These are phyloP conservation scores for Spheniscus humboldti DNA, from an alignment of 2,797 vertebrate genomes.

Conservation along the genomic window DNA sequence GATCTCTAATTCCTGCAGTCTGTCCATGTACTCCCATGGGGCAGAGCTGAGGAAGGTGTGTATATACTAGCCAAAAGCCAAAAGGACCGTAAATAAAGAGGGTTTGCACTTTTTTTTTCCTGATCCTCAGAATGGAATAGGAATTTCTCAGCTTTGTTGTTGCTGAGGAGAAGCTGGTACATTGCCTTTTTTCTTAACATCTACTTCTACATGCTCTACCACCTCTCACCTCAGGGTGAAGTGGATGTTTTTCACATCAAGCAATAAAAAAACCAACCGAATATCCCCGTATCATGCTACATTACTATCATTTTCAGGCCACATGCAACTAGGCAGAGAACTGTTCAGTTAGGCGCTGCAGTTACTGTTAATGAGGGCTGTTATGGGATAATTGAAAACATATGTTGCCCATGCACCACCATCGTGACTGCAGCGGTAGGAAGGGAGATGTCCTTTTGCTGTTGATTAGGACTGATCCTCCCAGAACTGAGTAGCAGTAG, in stretches of 20 bases:
- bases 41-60: not conserved
- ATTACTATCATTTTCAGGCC: not conserved
- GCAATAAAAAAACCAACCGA: not conserved
- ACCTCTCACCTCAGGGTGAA: not conserved
- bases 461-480: slow-evolving; percentile 27
- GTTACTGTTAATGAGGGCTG: slow-evolving; percentile 64
- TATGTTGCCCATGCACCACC: slow-evolving; percentile 52
- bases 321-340: slow-evolving; percentile 4
- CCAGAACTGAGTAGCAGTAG: not conserved
- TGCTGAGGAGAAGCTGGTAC: not conserved
- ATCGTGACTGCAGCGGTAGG: not conserved
- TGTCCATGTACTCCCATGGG: not conserved
- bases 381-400: slow-evolving; percentile 66
- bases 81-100: not conserved
- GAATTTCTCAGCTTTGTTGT: not conserved
- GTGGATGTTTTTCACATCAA: not conserved
- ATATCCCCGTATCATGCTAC: not conserved
- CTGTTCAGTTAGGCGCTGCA: slow-evolving; percentile 3
- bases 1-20: not conserved
- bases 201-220: not conserved
- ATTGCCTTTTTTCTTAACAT: not conserved
- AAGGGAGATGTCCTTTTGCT: slow-evolving; percentile 8
- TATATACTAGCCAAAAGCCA: not conserved
- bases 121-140: not conserved
- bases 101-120: not conserved